Conservation (phyloP, 2,113 vertebrate species). For the Poecilia latipinna region DNA sequence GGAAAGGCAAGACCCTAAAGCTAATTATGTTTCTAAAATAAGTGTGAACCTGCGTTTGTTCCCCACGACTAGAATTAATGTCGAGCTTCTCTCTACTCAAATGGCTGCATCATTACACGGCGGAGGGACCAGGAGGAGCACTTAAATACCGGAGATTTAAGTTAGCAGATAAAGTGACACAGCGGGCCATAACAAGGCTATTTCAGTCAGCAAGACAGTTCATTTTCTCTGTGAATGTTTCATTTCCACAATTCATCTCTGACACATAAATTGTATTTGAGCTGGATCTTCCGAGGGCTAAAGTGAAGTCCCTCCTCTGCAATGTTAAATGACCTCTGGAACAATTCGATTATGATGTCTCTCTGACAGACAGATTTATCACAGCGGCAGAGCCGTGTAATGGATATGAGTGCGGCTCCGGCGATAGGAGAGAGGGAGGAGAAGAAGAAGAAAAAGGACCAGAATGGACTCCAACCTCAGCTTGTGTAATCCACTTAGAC, state of each 20-base stretch:
- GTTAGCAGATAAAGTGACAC: constrained; percentile 75
- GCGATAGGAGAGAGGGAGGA: constrained; percentile 59
- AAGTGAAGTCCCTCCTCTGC: constrained; percentile 77
- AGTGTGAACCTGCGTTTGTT: background rate
- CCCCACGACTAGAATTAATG: background rate
- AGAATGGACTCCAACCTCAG: constrained; percentile 54
- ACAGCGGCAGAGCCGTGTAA: constrained; percentile 74
- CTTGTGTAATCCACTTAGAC: constrained; percentile 70
- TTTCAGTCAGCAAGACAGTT: constrained; percentile 72
- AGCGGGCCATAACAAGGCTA: constrained; percentile 70
- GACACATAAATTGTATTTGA: constrained; percentile 81
- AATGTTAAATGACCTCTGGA: constrained; percentile 85
- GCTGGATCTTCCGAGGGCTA: constrained; percentile 72
- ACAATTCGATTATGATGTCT: constrained; percentile 85
- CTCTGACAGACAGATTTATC: constrained; percentile 82
- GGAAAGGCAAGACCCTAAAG: background rate
- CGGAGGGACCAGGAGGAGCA: constrained; percentile 17
- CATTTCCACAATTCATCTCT: constrained; percentile 80
- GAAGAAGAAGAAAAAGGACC: constrained; percentile 22
- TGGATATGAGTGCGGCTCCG: constrained; percentile 75
- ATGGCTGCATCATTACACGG: background rate
- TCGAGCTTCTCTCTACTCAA: background rate
- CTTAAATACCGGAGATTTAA: constrained; percentile 57
- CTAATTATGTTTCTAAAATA: constrained; percentile 8
- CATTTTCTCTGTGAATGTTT: constrained; percentile 80